These are phyloP conservation scores for Callyntrura guangdongensis DNA, from an alignment of 2,888 invertebrate species.

Conservation along the genomic window DNA sequence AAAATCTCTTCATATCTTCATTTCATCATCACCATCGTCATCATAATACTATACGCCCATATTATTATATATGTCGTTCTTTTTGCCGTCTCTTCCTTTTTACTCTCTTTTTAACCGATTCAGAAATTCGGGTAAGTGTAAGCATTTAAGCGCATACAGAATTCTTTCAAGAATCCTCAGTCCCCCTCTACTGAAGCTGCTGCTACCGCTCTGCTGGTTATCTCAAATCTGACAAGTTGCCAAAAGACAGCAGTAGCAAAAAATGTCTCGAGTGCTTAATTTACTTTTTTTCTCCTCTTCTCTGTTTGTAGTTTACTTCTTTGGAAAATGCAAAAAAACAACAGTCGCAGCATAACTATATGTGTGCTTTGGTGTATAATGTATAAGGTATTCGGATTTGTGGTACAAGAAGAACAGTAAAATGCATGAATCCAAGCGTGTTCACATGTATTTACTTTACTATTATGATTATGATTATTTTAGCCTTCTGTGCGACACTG, in stretches of 20 bases:
- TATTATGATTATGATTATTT: constrained; percentile 37
- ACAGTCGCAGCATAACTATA: neutral
- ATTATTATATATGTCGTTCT: constrained; percentile 12
- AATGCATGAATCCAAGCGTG: constrained; percentile 30
- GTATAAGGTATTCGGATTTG: no score
- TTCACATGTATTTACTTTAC: constrained; percentile 6
- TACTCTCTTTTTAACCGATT: constrained; percentile 47
- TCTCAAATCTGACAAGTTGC: constrained; percentile 65
- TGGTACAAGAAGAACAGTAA: neutral
- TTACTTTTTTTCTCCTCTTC: constrained; percentile 20
- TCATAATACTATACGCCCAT: constrained; percentile 16
- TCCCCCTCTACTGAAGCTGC: no score
- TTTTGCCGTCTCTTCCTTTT: neutral
- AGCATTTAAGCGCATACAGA: constrained; percentile 43
- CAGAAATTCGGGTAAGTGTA: constrained; percentile 49
- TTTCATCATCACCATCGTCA: constrained; percentile 51
- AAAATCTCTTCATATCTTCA: constrained; percentile 55
- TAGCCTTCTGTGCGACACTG: constrained; percentile 10
- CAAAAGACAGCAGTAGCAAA: constrained; percentile 55
- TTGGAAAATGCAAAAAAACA: constrained; percentile 13
- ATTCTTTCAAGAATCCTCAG: constrained; percentile 41
- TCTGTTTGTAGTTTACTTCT: constrained; percentile 9
- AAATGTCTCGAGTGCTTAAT: constrained; percentile 49
- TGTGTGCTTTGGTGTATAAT: no score
- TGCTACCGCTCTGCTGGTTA: neutral